Evolutionary conservation across 2,888 invertebrate genomes (phyloP), one percentile per base, ranked within the genome.

Genomic region (Tetragonula carbonaria): DNA sequence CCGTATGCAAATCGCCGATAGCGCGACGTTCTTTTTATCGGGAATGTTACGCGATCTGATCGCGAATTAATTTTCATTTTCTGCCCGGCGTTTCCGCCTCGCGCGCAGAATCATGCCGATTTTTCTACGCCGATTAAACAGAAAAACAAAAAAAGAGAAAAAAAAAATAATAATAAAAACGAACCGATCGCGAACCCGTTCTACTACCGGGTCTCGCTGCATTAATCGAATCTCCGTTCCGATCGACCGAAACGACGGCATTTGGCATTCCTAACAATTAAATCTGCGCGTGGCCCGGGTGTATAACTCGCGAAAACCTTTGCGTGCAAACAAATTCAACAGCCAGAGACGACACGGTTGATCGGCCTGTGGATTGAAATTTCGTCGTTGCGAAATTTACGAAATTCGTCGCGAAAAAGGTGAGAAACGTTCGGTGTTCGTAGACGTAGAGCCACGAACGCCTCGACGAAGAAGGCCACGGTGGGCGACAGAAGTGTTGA

Each of bases 1-100:
- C 18, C 51, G n/a, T 70, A 66, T 80, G 70, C 74, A 80, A 59
- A 74, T 77, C 28, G 18, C 28, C 78, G 57, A 59, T 77, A 71
- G 50, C 63, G 5, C 11, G 13, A 4, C 33, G 63, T 63, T 76
- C 65, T 80, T 71, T 80, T 80, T 65, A 70, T 76, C 68, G 55
- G 33, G 45, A 33, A 65, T n/a, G 65, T 66, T 59, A n/a, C 38
- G 18, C 50, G 65, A 76, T 65, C 21, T 59, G 63, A 76, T 70
- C 63, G 72, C 2, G 72, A 81, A 78, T 62, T 62, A 67, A 78
- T 81, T 81, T 68, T 72, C 80, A 67, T 72, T 66, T 53, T 45
- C 66, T 55, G 38, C 16, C 28, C 5, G 11, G 57, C 38, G 23
- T n/a, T 33, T 59, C 57, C 45, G 45, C 8, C 8, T 63, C 63